These are phyloP conservation scores for Gambusia holbrooki DNA, from an alignment of 2,113 vertebrate genomes.

Conservation along the genomic window DNA sequence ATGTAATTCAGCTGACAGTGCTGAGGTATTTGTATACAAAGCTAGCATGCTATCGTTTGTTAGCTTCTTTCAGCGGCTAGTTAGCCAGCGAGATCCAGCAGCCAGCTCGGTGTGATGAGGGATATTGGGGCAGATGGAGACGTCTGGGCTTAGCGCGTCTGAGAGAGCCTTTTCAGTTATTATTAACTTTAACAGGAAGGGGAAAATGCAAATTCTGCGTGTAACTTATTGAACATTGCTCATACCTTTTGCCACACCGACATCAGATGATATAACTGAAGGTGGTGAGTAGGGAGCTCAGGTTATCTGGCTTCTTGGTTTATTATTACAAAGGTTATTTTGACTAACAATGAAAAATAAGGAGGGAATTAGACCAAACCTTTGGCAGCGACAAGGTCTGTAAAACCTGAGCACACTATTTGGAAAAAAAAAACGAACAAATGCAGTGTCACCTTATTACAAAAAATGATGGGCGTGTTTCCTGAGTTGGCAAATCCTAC, in stretches of 20 bases:
- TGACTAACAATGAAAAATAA: not conserved
- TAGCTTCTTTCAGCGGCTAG: conserved; percentile 47
- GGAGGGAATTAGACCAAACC: not conserved
- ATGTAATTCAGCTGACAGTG: conserved; percentile 15
- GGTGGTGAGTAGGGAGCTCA: not conserved
- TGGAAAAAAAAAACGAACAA: not conserved
- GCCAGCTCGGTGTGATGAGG: conserved; percentile 6
- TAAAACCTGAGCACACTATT: not conserved
- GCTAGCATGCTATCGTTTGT: conserved; percentile 50
- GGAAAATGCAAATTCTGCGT: not conserved
- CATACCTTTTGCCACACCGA: not conserved
- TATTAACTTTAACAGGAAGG: not conserved
- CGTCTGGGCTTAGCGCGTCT: not conserved
- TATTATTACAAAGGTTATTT: not conserved
- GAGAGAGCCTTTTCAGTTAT: not conserved
- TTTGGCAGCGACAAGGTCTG: not conserved
- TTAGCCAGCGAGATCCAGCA: conserved; percentile 44
- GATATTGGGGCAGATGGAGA: conserved; percentile 14
- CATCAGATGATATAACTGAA: not conserved
- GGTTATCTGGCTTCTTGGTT: not conserved
- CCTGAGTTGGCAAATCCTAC: conserved; percentile 12
- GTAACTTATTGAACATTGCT: not conserved
- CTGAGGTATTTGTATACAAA: not conserved
- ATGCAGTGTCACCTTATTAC: conserved; percentile 23
- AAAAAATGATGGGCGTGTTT: conserved; percentile 22